Conservation (phyloP, 2,888 invertebrate species). For the Nemotelus pantherinus region DNA sequence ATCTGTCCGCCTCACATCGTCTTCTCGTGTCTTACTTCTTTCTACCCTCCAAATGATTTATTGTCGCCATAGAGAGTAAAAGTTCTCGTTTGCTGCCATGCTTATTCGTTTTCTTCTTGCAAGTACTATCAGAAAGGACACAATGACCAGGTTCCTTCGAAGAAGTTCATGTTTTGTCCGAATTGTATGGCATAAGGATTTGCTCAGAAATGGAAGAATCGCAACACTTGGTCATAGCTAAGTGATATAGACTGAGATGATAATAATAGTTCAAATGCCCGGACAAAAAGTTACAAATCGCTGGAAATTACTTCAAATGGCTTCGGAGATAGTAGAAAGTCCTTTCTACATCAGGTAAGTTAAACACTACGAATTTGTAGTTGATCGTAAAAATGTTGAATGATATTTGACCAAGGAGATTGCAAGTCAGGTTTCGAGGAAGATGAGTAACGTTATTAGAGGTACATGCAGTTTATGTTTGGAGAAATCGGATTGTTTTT, state of each 20-base stretch:
- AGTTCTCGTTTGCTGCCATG: slow-evolving; percentile 42
- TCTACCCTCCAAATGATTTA: slow-evolving; percentile 47
- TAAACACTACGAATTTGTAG: not conserved
- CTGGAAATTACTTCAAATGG: slow-evolving; percentile 49
- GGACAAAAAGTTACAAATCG: slow-evolving; percentile 50
- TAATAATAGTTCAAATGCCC: slow-evolving; percentile 19
- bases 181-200: not conserved
- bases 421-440: too few species aligned
- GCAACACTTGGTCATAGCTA: slow-evolving; percentile 6
- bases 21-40: not conserved
- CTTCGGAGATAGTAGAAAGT: slow-evolving; percentile 47
- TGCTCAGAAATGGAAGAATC: not conserved
- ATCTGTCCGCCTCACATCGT: not conserved
- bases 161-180: not conserved
- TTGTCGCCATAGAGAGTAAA: slow-evolving; percentile 51
- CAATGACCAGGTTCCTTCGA: not conserved
- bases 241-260: slow-evolving; percentile 18
- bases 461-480: too few species aligned
- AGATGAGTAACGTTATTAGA: too few species aligned
- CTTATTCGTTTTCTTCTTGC: slow-evolving; percentile 8
- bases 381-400: too few species aligned
- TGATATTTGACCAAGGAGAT: too few species aligned
- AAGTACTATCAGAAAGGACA: not conserved
- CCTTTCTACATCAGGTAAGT: slow-evolving; percentile 19
- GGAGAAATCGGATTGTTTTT: too few species aligned